Conservation (phyloP, 2,113 vertebrate species). For the Bostrychus sinensis region DNA sequence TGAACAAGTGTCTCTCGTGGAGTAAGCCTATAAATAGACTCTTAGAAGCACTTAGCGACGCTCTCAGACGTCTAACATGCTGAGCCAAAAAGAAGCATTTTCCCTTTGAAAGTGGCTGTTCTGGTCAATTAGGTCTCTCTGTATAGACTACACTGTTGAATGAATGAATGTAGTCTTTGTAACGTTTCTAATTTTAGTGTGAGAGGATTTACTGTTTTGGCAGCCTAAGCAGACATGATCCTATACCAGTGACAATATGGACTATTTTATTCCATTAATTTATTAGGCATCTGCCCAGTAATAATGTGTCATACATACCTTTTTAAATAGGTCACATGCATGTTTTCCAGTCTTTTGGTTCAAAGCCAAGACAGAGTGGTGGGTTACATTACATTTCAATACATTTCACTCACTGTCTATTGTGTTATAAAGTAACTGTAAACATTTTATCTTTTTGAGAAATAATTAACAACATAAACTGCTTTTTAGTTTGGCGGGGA, state of each 20-base stretch:
- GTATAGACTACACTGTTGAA: conserved; percentile 39
- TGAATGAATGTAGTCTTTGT: conserved; percentile 52
- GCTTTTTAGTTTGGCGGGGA: no score
- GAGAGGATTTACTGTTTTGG: conserved; percentile 13
- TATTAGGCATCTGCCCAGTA: background rate
- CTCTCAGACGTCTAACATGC: conserved; percentile 32
- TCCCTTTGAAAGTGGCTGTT: conserved; percentile 20
- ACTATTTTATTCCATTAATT: background rate
- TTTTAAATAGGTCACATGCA: background rate
- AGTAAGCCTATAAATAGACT: conserved; percentile 70
- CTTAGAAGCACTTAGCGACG: conserved; percentile 52
- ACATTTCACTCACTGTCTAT: no score
- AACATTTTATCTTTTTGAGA: no score
- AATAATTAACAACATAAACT: no score
- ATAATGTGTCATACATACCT: background rate
- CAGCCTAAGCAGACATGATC: background rate
- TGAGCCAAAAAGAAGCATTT: conserved; percentile 31
- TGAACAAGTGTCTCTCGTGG: conserved; percentile 44
- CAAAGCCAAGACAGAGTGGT: no score
- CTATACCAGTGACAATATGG: background rate
- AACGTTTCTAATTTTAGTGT: conserved; percentile 18
- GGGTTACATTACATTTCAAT: no score
- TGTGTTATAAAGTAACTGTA: no score
- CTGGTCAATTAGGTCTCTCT: conserved; percentile 19
- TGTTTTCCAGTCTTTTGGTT: background rate